Evolutionary conservation across 2,113 vertebrate genomes (phyloP).

Genomic region (Platanista minor): DNA sequence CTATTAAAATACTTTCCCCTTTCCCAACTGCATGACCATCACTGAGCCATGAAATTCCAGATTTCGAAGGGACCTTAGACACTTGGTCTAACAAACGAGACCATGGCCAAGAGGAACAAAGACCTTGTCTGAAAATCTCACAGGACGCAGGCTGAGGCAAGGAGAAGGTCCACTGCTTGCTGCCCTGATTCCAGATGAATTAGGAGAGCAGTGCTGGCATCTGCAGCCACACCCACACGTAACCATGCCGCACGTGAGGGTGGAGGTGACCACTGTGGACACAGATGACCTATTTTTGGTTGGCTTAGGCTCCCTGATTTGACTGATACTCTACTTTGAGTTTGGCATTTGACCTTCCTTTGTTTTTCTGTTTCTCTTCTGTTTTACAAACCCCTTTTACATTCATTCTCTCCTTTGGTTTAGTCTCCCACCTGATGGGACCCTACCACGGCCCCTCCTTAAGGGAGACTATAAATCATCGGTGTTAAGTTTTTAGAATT

Average conservation of each 20-base stretch:
- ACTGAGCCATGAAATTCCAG: not conserved
- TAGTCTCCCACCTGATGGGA: not conserved
- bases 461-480: not conserved
- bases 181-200: not conserved
- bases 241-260: accelerated
- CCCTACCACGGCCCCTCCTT: not conserved
- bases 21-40: not conserved
- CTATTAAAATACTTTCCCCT: not conserved
- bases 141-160: not conserved
- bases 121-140: not conserved
- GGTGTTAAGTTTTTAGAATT: not conserved
- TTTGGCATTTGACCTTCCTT: not conserved
- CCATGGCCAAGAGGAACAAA: not conserved
- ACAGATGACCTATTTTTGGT: not conserved
- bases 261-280: accelerated
- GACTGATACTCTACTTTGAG: not conserved
- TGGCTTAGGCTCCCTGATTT: not conserved
- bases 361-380: not conserved
- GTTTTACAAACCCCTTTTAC: not conserved
- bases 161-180: not conserved
- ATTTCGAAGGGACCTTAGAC: accelerated
- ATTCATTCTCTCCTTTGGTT: not conserved
- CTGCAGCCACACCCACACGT: accelerated
- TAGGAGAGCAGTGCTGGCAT: not conserved
- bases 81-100: not conserved